These are phyloP conservation scores for Enteromius paludinosus DNA, from an alignment of 2,797 vertebrate genomes.

Conservation along the genomic window DNA sequence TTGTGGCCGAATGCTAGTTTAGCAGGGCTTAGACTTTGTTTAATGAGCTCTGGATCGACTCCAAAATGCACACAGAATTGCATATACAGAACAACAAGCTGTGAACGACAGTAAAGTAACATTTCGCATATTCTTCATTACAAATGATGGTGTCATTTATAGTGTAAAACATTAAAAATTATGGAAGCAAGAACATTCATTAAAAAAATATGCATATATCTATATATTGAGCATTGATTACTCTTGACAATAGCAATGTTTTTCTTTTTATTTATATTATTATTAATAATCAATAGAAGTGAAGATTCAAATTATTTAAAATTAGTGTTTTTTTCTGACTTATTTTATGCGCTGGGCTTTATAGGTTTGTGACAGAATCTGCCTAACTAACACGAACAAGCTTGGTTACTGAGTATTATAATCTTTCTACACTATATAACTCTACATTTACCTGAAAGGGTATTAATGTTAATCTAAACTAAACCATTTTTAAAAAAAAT, in stretches of 20 bases:
- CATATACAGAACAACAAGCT: not conserved
- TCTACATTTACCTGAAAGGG: not conserved
- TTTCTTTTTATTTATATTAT: not conserved
- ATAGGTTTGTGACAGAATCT: no score
- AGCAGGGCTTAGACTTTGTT: conserved; percentile 3
- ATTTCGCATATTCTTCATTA: not conserved
- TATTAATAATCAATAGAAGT: not conserved
- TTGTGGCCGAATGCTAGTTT: conserved; percentile 11
- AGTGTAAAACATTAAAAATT: not conserved
- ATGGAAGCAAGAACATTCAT: not conserved
- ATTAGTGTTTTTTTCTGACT: not conserved
- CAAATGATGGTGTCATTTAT: not conserved
- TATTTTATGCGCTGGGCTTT: not conserved
- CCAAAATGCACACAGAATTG: not conserved
- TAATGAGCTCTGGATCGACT: conserved; percentile 8
- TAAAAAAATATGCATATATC: not conserved
- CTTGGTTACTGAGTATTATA: conserved; percentile 1
- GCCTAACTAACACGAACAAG: no score
- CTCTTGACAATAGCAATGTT: not conserved
- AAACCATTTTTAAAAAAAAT: not conserved
- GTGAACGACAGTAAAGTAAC: not conserved
- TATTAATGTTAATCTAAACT: not conserved
- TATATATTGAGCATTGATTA: not conserved
- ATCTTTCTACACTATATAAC: not conserved
- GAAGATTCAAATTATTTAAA: not conserved